Evolutionary conservation across 2,113 vertebrate species (phyloP).

Genomic region (Prolemur simus): DNA sequence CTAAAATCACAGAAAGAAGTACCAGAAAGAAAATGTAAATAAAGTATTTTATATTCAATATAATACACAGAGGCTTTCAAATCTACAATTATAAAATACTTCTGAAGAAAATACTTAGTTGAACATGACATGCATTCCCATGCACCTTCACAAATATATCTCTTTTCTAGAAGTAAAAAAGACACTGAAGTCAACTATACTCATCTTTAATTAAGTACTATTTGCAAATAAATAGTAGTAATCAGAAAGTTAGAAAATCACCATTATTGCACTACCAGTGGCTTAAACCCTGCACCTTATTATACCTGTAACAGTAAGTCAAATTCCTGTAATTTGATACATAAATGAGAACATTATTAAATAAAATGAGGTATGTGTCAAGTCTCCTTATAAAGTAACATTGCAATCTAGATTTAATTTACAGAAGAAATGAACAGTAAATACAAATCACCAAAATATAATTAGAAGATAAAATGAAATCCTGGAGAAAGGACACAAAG

Average conservation of each 20-base stretch:
- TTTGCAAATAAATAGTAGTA: neutral
- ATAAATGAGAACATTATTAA: constrained; percentile 48
- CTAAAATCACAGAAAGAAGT: constrained; percentile 1
- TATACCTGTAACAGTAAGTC: constrained; percentile 4
- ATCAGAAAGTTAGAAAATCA: constrained; percentile 3
- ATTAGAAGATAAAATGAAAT: constrained; percentile 55
- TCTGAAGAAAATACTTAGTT: neutral
- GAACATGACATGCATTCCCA: neutral
- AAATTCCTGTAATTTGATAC: neutral
- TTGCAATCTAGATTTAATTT: constrained; percentile 55
- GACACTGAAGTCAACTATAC: neutral
- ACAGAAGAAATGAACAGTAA: constrained; percentile 58
- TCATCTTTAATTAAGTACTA: neutral
- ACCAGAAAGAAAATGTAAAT: neutral
- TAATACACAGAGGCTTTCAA: neutral
- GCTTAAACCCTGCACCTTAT: neutral
- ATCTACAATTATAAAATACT: neutral
- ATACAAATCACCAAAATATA: constrained; percentile 42
- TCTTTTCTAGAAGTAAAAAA: neutral
- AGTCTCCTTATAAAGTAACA: constrained; percentile 10
- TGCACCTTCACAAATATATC: neutral
- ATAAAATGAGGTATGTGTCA: constrained; percentile 33
- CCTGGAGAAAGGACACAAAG: constrained; percentile 6
- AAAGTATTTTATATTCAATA: neutral
- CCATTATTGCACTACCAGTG: neutral